Conservation (phyloP, 2,113 vertebrate genomes). For the Typhlomys cinereus region DNA sequence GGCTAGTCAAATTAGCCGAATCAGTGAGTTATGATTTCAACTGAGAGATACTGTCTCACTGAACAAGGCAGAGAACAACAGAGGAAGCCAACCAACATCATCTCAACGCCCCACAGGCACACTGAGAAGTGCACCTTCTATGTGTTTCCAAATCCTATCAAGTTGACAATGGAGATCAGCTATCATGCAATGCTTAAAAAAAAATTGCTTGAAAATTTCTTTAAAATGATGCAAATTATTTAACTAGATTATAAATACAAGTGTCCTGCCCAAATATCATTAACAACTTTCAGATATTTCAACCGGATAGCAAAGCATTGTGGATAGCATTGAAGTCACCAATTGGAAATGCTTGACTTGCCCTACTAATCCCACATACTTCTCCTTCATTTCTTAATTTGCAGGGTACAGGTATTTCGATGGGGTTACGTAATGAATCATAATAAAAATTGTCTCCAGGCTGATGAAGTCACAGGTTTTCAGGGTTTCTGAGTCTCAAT, state of each 20-base stretch:
- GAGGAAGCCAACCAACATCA: too few relatives aligned
- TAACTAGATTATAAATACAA: not conserved
- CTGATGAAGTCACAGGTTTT: conserved; percentile 66
- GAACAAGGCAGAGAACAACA: too few relatives aligned
- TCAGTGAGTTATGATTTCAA: too few relatives aligned
- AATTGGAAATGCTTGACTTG: not conserved
- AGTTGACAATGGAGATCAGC: not conserved
- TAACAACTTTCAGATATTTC: not conserved
- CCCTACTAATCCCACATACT: not conserved
- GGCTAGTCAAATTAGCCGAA: too few relatives aligned
- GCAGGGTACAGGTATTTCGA: conserved; percentile 37
- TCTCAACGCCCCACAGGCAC: not conserved
- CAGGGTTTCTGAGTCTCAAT: conserved; percentile 54
- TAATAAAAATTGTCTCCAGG: conserved; percentile 70
- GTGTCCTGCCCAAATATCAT: not conserved
- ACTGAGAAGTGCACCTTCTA: not conserved
- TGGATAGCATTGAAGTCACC: not conserved
- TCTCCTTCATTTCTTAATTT: conserved; percentile 43
- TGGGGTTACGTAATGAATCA: conserved; percentile 55
- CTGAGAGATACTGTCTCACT: too few relatives aligned
- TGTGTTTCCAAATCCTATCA: not conserved
- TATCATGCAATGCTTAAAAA: not conserved
- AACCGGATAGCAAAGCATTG: not conserved
- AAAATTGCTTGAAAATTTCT: not conserved
- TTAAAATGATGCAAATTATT: not conserved